Conservation (phyloP, 2,888 invertebrate genomes). For the Archaeoteleia sp. region DNA sequence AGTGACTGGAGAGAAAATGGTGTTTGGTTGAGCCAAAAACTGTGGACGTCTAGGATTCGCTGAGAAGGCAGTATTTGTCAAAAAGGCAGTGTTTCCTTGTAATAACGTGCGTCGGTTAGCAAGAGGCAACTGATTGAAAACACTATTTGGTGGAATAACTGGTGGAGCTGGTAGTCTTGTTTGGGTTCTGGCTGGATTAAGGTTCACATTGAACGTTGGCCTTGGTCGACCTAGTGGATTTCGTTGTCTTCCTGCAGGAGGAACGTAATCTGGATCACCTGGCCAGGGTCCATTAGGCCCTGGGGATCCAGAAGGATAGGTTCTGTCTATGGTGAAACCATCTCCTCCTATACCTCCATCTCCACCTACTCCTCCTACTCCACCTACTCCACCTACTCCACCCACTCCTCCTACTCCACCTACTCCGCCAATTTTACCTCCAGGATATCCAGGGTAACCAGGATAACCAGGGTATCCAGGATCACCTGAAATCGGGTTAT, state of each 20-base stretch:
- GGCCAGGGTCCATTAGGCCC: slow-evolving; percentile 70
- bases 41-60: slow-evolving; percentile 12
- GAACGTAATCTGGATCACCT: slow-evolving; percentile 69
- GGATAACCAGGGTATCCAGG: slow-evolving; percentile 26
- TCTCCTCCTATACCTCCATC: slow-evolving; percentile 62
- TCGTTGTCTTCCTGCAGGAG: slow-evolving; percentile 28
- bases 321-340: slow-evolving; percentile 58
- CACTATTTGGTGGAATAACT: not conserved
- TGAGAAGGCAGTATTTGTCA: not conserved
- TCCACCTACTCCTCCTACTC: slow-evolving; percentile 61
- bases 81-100: slow-evolving; percentile 7
- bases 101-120: slow-evolving; percentile 8
- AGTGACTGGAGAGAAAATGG: slow-evolving; percentile 28
- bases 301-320: slow-evolving; percentile 68
- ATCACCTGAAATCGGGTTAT: slow-evolving; percentile 8
- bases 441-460: slow-evolving; percentile 18
- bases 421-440: slow-evolving; percentile 20
- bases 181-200: too few species aligned
- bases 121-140: not conserved
- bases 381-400: slow-evolving; percentile 57
- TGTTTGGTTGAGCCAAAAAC: slow-evolving; percentile 27
- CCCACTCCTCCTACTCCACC: slow-evolving; percentile 26
- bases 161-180: not conserved
- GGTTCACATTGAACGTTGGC: not conserved
- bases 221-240: not conserved